Base-by-base conservation (phyloP, 2,888 invertebrate species). In the Volucella inanis region DNA sequence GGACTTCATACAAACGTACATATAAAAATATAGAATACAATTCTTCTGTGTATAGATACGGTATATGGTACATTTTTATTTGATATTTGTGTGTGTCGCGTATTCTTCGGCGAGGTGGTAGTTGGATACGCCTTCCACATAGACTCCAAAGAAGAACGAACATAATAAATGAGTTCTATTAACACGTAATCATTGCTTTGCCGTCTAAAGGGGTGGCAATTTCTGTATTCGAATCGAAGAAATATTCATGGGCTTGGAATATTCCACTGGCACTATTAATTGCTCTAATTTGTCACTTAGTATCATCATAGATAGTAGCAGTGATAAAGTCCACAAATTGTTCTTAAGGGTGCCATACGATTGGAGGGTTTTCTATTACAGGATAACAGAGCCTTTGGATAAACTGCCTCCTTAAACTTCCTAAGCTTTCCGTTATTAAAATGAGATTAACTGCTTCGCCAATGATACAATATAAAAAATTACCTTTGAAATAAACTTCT, bases 191-290 rank as follows among this genome's bases (percentile, higher is more conserved):
- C 75, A 76, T 81, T 81, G 75, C 68, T 55, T 43, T 45, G 59
- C 59, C 45, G 41, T 59, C n/a, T 15, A 65, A 74, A 64, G 6
- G 71, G 61, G 41, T 38, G 43, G 65, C 11, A 15, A 47, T n/a
- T 52, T 10, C 22, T 22, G 54, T 22, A 12, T 43, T 45, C 49
- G 45, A 59, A 67, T 67, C 67, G 67, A 14, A 62, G 18, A 52
- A 77, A 75, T 70, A 76, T 75, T 81, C 76, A 64, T 70, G 75
- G 70, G 64, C 81, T 81, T 76, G 81, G 81, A 76, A 75, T 76
- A 81, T 81, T 81, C 81, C 75, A 76, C 75, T 81, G 81, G 76
- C 81, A 81, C 81, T 81, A 81, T 81, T 81, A 81, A 81, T 81
- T 81, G 81, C 64, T 67, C 76, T 81, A 81, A 81, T 81, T 81